A percentile compares a stretch with the other conserved stretches of the same genome.
phyloP scores from a whole-genome alignment of 2,888 invertebrate species.

The Parnassius mnemosyne region DNA sequence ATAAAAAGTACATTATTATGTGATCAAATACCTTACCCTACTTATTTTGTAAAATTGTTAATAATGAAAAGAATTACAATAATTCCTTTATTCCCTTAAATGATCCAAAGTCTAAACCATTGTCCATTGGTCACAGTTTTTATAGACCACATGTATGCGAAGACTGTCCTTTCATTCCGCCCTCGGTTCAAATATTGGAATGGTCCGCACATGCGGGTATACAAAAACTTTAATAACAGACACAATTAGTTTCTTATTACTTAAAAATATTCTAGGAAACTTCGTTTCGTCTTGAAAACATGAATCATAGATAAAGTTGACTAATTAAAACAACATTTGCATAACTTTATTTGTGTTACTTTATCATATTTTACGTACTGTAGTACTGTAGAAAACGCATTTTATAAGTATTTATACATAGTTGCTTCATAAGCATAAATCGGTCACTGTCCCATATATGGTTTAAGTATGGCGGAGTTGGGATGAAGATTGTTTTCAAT shows the following conservation, averaged over 20 bases:
- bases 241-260: neutral
- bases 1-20: no score
- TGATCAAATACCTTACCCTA: no score
- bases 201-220: constrained; percentile 60
- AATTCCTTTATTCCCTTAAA: constrained; percentile 12
- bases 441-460: constrained; percentile 34
- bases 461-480: constrained; percentile 57
- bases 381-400: neutral
- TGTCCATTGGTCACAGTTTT: constrained; percentile 54
- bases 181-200: constrained; percentile 44
- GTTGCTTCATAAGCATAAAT: constrained; percentile 24
- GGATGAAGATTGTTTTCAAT: constrained; percentile 75
- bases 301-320: neutral
- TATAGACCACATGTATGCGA: constrained; percentile 59
- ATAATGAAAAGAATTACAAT: neutral
- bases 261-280: neutral
- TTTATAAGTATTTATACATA: neutral
- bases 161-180: constrained; percentile 46
- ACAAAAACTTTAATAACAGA: constrained; percentile 33
- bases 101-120: constrained; percentile 31
- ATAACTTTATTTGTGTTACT: neutral
- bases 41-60: neutral
- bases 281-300: neutral
- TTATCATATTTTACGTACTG: neutral
- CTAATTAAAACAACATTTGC: neutral